Evolutionary conservation across 2,888 invertebrate genomes (phyloP).

Genomic region (Enchytraeus crypticus): DNA sequence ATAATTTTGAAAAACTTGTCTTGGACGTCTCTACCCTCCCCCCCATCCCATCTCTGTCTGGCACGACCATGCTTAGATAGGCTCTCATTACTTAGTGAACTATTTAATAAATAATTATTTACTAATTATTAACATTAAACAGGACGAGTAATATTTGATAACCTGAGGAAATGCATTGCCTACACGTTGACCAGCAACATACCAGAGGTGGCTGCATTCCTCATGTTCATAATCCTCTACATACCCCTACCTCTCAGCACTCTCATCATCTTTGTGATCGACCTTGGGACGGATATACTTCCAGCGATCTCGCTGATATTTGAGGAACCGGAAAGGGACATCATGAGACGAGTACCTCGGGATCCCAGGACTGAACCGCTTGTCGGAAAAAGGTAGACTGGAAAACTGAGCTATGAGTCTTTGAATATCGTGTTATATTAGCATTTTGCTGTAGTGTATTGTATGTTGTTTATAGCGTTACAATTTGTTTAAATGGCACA

Average conservation of each 20-base stretch:
- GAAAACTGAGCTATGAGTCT: too few relatives aligned
- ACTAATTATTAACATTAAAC: too few relatives aligned
- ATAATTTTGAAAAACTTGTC: too few relatives aligned
- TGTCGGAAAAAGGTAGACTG: neutral
- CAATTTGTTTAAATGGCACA: too few relatives aligned
- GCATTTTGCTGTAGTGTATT: too few relatives aligned
- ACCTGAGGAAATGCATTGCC: slow-evolving; percentile 27
- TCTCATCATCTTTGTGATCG: slow-evolving; percentile 15
- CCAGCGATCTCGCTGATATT: slow-evolving; percentile 9
- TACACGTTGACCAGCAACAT: slow-evolving; percentile 27
- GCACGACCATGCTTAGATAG: too few relatives aligned
- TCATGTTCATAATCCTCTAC: slow-evolving; percentile 17
- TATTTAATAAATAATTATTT: too few relatives aligned
- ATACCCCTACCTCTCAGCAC: slow-evolving; percentile 17
- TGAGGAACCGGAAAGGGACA: slow-evolving; percentile 69
- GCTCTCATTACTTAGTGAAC: too few relatives aligned
- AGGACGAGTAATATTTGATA: slow-evolving; percentile 29
- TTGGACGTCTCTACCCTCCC: too few relatives aligned
- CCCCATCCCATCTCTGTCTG: too few relatives aligned
- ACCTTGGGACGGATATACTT: slow-evolving; percentile 14
- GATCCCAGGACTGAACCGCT: slow-evolving; percentile 34
- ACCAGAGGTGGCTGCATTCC: slow-evolving; percentile 26
- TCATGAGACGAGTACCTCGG: slow-evolving; percentile 82
- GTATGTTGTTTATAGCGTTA: too few relatives aligned
- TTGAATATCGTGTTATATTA: too few relatives aligned